Conservation (phyloP, 2,888 invertebrate genomes). For the Cephus nigrinus region DNA sequence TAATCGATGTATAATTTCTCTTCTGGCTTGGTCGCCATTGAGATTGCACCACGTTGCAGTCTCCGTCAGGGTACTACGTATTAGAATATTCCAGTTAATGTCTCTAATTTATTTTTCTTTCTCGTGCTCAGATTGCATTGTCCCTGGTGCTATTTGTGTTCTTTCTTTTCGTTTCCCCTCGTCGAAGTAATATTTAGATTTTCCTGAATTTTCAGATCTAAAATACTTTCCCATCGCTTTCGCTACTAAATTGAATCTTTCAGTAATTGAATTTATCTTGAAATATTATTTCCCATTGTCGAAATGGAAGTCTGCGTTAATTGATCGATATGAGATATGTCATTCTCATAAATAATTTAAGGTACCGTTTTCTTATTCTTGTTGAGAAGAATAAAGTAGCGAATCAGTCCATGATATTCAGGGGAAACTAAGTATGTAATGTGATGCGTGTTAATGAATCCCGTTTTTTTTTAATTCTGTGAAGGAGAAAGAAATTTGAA, state of each 20-base stretch:
- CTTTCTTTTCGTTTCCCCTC: constrained; percentile 5
- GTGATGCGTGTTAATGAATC: neutral
- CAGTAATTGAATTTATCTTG: neutral
- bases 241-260: neutral
- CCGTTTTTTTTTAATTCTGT: neutral
- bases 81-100: constrained; percentile 26
- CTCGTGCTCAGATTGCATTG: constrained; percentile 27
- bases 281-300: neutral
- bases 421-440: neutral
- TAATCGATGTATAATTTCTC: constrained; percentile 9
- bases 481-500: neutral
- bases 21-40: constrained; percentile 6
- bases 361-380: constrained; percentile 1
- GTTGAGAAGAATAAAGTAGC: constrained; percentile 10
- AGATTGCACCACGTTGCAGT: constrained; percentile 32
- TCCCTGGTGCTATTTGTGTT: constrained; percentile 36
- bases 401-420: constrained; percentile 1
- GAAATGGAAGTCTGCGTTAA: neutral
- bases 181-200: constrained; percentile 18
- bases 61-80: constrained; percentile 31
- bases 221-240: neutral
- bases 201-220: constrained; percentile 17
- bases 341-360: neutral
- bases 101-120: constrained; percentile 29
- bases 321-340: constrained; percentile 1